Conservation (phyloP, 2,113 vertebrate genomes). For the Pagrus major region DNA sequence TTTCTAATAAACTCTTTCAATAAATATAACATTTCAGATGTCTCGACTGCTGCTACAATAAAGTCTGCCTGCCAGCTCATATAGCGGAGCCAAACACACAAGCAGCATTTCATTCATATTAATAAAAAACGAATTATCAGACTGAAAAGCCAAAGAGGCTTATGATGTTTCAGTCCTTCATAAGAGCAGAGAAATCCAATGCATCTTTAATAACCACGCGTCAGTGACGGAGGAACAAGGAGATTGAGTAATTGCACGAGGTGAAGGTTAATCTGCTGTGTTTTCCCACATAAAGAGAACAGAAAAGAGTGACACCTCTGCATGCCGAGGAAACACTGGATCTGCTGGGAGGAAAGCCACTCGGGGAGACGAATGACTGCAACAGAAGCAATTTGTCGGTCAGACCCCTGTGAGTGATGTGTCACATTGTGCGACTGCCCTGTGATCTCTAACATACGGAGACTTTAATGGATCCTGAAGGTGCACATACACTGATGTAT, state of each 20-base stretch:
- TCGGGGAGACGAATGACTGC: conserved; percentile 59
- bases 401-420: conserved; percentile 60
- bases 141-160: conserved; percentile 22
- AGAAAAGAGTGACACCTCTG: conserved; percentile 53
- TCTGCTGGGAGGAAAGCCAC: conserved; percentile 17
- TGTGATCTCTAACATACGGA: conserved; percentile 54
- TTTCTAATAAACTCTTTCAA: conserved; percentile 5
- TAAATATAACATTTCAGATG: conserved; percentile 8
- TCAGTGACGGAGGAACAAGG: conserved; percentile 24
- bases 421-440: conserved; percentile 42
- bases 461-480: conserved; percentile 48
- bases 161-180: conserved; percentile 23
- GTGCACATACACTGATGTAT: conserved; percentile 34
- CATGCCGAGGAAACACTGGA: conserved; percentile 39
- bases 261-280: conserved; percentile 59
- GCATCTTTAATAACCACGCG: conserved; percentile 48
- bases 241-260: conserved; percentile 52
- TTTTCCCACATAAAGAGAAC: conserved; percentile 37
- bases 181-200: conserved; percentile 37
- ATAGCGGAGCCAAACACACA: conserved; percentile 5
- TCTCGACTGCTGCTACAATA: background rate
- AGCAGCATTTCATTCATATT: conserved; percentile 7
- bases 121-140: conserved; percentile 26
- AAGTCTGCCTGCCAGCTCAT: background rate
- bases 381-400: conserved; percentile 63